Evolutionary conservation across 2,113 vertebrate genomes (phyloP), one percentile per base, ranked within the genome.

Genomic region (Drymodes brunneopygia): DNA sequence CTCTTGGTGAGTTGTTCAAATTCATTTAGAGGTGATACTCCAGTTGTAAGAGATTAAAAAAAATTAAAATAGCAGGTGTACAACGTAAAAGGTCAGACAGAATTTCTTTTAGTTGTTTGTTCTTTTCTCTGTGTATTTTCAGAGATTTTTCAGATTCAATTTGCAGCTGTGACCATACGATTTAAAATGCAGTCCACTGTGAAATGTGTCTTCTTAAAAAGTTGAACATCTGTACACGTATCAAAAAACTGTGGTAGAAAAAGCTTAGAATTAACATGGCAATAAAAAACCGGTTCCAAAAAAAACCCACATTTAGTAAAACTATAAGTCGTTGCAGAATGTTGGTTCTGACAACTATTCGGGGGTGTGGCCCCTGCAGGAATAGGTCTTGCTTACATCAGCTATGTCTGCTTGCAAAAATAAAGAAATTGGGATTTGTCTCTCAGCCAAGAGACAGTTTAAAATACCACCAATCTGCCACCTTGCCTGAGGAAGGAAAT

Each of bases 391-490:
- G 27, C 25, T 90, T 88, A 51, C 51, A 64, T 71, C 60, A 93
- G 28, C 50, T 40, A 84, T 4, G 35, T 66, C 79, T 92, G 38
- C 57, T 86, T 60, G 60, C 42, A 93, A 66, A 90, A 95, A 58
- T 28, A 81, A 93, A 56, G 60, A 69, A 60, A 64, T 11, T 5
- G 20, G 29, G 28, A 81, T 54, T 82, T 93, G 92, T 88, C 35
- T 62, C 31, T 71, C 44, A 75, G 86, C 86, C 82, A 96, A 79
- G 35, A 67, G 40, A 65, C 62, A 85, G 74, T 79, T 94, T 77
- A 82, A 95, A 92, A 95, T 94, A 93, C 57, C 88, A 85, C 70
- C 81, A 90, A 93, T 86, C 86, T 92, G 90, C 77, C 77, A 73
- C 77, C 31, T 85, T 88, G 85, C 81, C 91, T 21, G 58, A 92